These are phyloP conservation scores for Leptodactylus fallax DNA, from an alignment of 2,797 vertebrate genomes.

Conservation along the genomic window DNA sequence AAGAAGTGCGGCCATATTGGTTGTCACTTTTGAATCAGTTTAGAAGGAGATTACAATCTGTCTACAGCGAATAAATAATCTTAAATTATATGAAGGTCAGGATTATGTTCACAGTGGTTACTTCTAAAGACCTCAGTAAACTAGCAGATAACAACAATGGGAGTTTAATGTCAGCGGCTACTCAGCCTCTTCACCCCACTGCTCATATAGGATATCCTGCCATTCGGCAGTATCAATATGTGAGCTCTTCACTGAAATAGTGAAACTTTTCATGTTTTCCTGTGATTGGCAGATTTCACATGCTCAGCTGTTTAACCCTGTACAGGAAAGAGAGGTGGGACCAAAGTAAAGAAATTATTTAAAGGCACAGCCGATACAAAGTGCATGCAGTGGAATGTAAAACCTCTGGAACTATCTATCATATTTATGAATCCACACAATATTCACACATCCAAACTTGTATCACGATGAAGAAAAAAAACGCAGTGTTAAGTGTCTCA, in stretches of 20 bases:
- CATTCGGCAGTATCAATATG: conserved; percentile 9
- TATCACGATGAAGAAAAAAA: conserved; percentile 29
- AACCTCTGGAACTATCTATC: background rate
- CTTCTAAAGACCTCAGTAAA: background rate
- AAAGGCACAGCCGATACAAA: background rate
- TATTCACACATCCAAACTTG: background rate
- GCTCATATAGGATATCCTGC: conserved; percentile 60
- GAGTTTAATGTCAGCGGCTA: conserved; percentile 42
- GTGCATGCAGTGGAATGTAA: background rate
- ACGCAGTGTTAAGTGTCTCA: background rate
- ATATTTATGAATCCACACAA: background rate
- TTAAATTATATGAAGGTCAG: background rate
- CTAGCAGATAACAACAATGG: background rate
- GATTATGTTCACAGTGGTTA: background rate
- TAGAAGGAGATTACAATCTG: too few relatives aligned
- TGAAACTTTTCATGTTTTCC: conserved; percentile 62
- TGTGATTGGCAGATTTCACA: conserved; percentile 59
- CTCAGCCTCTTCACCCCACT: background rate
- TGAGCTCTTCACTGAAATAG: conserved; percentile 1
- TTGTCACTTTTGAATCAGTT: too few relatives aligned
- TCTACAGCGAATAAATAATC: background rate
- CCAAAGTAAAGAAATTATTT: conserved; percentile 30
- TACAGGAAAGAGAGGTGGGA: conserved; percentile 66
- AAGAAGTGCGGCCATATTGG: too few relatives aligned
- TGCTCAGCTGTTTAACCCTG: conserved; percentile 57